Evolutionary conservation across 1,140 invertebrate species (phyloP), one percentile per base, ranked within the genome.

Genomic region (Zaprionus ghesquierei): DNA sequence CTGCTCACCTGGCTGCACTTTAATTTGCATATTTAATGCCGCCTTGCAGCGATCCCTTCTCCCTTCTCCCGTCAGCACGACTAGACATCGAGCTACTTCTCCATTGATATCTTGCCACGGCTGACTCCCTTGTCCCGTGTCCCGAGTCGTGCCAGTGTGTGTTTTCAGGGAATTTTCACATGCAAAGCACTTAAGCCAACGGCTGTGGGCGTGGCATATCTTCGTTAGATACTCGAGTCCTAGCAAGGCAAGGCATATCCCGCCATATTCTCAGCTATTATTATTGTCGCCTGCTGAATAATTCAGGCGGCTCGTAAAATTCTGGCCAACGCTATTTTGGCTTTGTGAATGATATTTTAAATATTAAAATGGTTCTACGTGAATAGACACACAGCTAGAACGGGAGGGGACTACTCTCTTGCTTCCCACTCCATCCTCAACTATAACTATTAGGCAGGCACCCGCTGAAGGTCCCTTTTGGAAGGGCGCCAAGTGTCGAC

Each of bases 281-380:
- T 51, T 71, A 62, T 82, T 59, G 66, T 76, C 38, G 69, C 49
- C 65, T 64, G 13, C 41, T 75, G 44, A 82, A 79, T 72, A 61
- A 72, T 76, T 72, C 25, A 63, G 33, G 15, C 29, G 23, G 41
- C 22, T 55, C 63, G 46, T 65, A 66, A 66, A 71, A 59, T 66
- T 59, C 46, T 53, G 46, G 50, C 9, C 60, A 53, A 51, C 8
- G 62, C 72, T 59, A 44, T 64, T 69, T 62, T 62, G 20, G 33
- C 44, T 74, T 49, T 72, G 50, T 64, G 64, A 76, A 79, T 79
- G 58, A 76, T 77, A 74, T 80, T 80, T 80, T 80, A 84, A 84
- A 80, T 85, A 80, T 84, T 84, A 62, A 84, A 79, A 85, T 66
- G 80, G 68, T 79, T 75, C 50, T 22, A 68, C 59, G 31, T 27